phyloP scores from a whole-genome alignment of 2,888 invertebrate genomes.

The Dryobota labecula region DNA sequence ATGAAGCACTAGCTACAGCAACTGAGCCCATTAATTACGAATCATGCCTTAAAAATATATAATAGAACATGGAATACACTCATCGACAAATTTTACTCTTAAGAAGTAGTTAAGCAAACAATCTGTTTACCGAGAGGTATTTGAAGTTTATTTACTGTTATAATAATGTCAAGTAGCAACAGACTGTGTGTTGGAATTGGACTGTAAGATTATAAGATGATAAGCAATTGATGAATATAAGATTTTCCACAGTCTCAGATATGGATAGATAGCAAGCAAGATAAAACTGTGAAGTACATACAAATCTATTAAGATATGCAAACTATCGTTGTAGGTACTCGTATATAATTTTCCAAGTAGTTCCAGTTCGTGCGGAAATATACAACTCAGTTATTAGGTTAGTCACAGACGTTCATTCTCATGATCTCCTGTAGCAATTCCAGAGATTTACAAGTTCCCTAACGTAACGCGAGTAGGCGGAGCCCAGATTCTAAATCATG shows the following conservation, averaged over 20 bases:
- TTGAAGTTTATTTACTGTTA: conserved; percentile 34
- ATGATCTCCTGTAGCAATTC: conserved; percentile 75
- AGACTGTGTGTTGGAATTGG: conserved; percentile 5
- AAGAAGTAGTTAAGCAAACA: conserved; percentile 25
- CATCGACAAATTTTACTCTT: conserved; percentile 5
- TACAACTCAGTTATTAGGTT: conserved; percentile 65
- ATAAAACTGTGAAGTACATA: conserved; percentile 7
- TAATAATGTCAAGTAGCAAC: conserved; percentile 35
- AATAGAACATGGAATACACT: conserved; percentile 13
- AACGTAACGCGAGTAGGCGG: conserved; percentile 80
- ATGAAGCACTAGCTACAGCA: conserved; percentile 22
- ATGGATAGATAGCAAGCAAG: conserved; percentile 19
- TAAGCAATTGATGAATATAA: conserved; percentile 31
- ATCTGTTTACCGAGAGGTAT: background rate
- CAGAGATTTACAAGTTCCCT: conserved; percentile 82
- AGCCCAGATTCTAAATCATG: conserved; percentile 82
- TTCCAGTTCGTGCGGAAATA: conserved; percentile 50
- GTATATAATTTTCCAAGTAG: conserved; percentile 38
- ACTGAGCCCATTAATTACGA: background rate
- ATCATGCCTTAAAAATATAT: conserved; percentile 3
- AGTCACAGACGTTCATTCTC: conserved; percentile 76
- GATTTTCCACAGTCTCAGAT: conserved; percentile 23
- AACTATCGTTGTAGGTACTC: background rate
- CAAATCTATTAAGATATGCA: conserved; percentile 12
- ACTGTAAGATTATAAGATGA: conserved; percentile 16